Evolutionary conservation across 1,140 invertebrate genomes (phyloP).

Genomic region (Camponotus pennsylvanicus): DNA sequence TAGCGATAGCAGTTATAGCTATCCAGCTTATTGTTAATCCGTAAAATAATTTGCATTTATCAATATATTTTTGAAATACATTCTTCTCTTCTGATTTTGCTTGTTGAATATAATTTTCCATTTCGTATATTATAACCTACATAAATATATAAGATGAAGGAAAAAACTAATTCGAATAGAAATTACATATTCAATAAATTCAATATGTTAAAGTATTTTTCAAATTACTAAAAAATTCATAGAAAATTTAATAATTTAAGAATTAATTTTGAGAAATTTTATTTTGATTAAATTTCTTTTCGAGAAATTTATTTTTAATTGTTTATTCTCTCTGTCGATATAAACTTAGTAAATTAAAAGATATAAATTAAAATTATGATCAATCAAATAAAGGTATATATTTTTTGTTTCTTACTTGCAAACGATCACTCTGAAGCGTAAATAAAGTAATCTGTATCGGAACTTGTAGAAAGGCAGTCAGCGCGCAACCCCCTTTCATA

Average conservation of each 20-base stretch:
- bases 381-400: not conserved
- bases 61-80: constrained; percentile 62
- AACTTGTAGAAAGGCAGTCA: constrained; percentile 43
- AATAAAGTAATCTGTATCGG: constrained; percentile 57
- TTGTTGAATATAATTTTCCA: constrained; percentile 66
- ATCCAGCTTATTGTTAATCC: constrained; percentile 42
- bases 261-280: no score
- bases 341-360: not conserved
- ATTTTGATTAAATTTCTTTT: no score
- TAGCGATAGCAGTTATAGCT: constrained; percentile 55
- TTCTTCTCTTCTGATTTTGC: constrained; percentile 48
- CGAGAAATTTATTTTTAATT: not conserved
- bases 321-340: not conserved
- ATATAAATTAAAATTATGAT: not conserved
- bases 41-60: constrained; percentile 58
- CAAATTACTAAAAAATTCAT: no score
- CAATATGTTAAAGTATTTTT: no score
- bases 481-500: constrained; percentile 41
- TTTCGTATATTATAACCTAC: constrained; percentile 63
- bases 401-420: constrained; percentile 55
- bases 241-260: no score
- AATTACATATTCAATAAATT: no score
- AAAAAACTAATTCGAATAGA: not conserved
- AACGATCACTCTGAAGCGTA: constrained; percentile 27
- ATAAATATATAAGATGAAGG: not conserved